Evolutionary conservation across 2,888 invertebrate genomes (phyloP).

Genomic region (Dastarcus helophoroides): DNA sequence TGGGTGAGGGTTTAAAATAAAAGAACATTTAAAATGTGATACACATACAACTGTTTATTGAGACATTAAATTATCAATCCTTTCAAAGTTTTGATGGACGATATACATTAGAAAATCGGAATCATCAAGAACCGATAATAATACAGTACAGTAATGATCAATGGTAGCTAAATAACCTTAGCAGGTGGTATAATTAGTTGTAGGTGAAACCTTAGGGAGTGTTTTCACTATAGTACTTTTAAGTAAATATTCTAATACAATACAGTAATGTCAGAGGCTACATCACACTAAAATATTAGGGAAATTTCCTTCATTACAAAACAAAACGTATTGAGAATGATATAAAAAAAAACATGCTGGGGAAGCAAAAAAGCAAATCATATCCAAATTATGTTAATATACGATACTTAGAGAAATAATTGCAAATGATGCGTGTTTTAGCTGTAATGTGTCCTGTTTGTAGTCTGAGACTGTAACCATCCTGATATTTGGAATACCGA

Average conservation of each 20-base stretch:
- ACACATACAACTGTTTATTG: conserved; percentile 57
- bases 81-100: conserved; percentile 30
- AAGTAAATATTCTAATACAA: neutral
- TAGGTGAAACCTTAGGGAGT: too few species aligned
- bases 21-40: conserved; percentile 40
- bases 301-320: conserved; percentile 22
- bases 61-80: conserved; percentile 45
- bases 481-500: conserved; percentile 16
- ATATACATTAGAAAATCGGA: conserved; percentile 27
- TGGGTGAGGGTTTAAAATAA: conserved; percentile 14
- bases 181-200: conserved; percentile 5
- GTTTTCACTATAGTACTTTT: neutral
- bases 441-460: conserved; percentile 30
- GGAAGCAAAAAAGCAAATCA: conserved; percentile 27
- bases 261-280: conserved; percentile 14
- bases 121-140: conserved; percentile 13
- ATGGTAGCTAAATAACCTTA: conserved; percentile 6
- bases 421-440: conserved; percentile 32
- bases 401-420: conserved; percentile 14
- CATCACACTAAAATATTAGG: conserved; percentile 33
- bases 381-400: conserved; percentile 11
- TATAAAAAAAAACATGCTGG: conserved; percentile 27
- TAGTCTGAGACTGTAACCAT: conserved; percentile 21
- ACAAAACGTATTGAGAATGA: too few species aligned
- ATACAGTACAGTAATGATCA: conserved; percentile 18